A percentile compares a stretch with the other conserved stretches of the same genome.
phyloP scores from a whole-genome alignment of 2,797 vertebrate genomes.

The Smutsia temminckii region DNA sequence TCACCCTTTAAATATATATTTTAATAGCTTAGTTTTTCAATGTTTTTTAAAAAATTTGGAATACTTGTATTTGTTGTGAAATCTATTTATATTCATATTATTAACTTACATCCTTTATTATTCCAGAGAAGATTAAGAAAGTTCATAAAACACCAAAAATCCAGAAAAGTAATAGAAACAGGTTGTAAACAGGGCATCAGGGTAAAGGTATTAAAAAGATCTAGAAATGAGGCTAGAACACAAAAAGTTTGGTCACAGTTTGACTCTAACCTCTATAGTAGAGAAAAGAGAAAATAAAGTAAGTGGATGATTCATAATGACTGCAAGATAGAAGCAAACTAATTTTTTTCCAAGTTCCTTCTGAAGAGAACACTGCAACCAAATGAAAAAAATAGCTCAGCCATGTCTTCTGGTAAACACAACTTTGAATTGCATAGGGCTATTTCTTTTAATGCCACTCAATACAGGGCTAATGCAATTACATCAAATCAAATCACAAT shows the following conservation, averaged over 20 bases:
- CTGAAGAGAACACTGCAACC: background rate
- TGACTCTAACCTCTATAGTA: slow-evolving; percentile 20
- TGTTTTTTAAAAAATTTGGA: background rate
- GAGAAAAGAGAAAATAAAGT: background rate
- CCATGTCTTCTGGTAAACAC: background rate
- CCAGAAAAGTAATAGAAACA: background rate
- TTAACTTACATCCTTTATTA: background rate
- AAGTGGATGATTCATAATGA: background rate
- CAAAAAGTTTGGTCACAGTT: background rate
- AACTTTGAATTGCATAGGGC: background rate
- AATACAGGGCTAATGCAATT: background rate
- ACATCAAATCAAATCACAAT: slow-evolving; percentile 4
- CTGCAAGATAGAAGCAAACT: background rate
- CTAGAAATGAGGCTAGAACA: background rate
- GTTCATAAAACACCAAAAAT: background rate
- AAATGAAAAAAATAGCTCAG: background rate
- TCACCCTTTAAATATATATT: background rate
- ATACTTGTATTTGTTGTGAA: background rate
- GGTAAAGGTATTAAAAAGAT: background rate
- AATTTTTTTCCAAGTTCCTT: slow-evolving; percentile 7
- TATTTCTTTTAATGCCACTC: background rate
- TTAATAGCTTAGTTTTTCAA: background rate
- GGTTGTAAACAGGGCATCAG: background rate
- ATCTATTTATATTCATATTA: background rate
- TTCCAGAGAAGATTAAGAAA: background rate